phyloP scores from a whole-genome alignment of 1,140 invertebrate genomes.

The Zeugodacus cucurbitae region DNA sequence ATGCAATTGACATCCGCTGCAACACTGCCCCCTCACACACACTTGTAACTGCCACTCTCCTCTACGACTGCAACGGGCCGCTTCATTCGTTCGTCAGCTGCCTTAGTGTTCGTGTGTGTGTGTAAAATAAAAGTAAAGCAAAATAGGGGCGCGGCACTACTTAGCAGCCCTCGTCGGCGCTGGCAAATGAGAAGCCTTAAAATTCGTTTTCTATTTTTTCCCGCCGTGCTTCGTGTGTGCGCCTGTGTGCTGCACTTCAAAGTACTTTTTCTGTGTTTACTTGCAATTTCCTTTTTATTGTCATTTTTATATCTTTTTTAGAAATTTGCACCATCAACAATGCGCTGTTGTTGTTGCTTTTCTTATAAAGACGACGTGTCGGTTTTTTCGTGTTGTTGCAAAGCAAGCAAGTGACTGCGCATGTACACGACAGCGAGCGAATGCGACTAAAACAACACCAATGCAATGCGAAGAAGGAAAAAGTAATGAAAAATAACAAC shows the following conservation, averaged over 20 bases:
- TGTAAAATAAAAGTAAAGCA: not conserved
- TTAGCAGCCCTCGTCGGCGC: not conserved
- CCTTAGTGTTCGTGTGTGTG: not conserved
- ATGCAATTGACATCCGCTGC: constrained; percentile 8
- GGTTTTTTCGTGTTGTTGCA: constrained; percentile 46
- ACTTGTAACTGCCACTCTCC: not conserved
- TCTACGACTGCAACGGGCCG: not conserved
- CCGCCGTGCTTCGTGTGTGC: not conserved
- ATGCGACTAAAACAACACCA: not conserved
- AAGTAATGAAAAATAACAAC: not conserved
- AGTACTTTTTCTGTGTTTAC: constrained; percentile 53
- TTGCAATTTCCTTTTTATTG: constrained; percentile 60
- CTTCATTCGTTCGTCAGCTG: not conserved
- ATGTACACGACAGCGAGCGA: constrained; percentile 53
- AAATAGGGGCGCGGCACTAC: constrained; percentile 35
- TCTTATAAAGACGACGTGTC: not conserved
- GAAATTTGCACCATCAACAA: constrained; percentile 46
- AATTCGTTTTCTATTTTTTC: constrained; percentile 41
- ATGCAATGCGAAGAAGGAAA: not conserved
- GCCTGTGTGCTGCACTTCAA: not conserved
- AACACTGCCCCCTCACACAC: not conserved
- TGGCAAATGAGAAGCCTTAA: constrained; percentile 42
- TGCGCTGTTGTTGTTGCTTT: constrained; percentile 46
- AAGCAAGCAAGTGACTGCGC: constrained; percentile 54
- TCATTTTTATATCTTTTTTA: constrained; percentile 50